A percentile compares a stretch with the other conserved stretches of the same genome.
phyloP scores from a whole-genome alignment of 2,113 vertebrate genomes.

The Ploceus nigricollis region DNA sequence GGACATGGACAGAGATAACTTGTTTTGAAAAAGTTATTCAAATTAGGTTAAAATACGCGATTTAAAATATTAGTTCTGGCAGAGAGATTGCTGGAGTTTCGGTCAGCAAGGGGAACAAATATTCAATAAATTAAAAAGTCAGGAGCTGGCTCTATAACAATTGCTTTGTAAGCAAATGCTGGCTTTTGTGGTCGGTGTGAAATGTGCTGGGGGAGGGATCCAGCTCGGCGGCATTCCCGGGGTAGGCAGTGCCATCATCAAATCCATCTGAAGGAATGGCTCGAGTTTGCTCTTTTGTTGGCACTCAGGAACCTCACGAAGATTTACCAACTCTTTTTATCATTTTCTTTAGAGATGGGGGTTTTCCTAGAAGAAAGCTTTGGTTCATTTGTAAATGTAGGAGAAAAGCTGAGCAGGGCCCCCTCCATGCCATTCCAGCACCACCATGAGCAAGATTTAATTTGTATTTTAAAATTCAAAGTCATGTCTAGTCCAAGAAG shows the following conservation, averaged over 20 bases:
- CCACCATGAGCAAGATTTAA: not conserved
- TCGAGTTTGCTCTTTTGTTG: not conserved
- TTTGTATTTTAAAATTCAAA: not conserved
- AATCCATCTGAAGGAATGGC: not conserved
- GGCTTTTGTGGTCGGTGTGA: not conserved
- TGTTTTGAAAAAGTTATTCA: slow-evolving; percentile 11
- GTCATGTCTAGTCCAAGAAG: not conserved
- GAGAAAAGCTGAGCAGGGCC: not conserved
- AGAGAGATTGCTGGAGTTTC: not conserved
- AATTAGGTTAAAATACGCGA: not conserved
- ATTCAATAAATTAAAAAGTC: slow-evolving; percentile 12
- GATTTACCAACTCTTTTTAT: not conserved
- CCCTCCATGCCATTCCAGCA: not conserved
- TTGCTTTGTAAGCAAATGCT: slow-evolving; percentile 42
- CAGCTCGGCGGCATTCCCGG: not conserved
- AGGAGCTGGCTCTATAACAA: not conserved
- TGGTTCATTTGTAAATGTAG: not conserved
- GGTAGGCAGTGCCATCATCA: not conserved
- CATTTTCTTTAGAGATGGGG: fast-evolving
- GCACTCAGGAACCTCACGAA: not conserved
- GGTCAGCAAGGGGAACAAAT: not conserved
- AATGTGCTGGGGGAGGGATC: not conserved
- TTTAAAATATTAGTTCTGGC: slow-evolving; percentile 57
- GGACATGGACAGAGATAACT: fast-evolving
- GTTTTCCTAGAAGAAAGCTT: not conserved